Conservation (phyloP, 2,113 vertebrate genomes). For the Otolemur garnettii region DNA sequence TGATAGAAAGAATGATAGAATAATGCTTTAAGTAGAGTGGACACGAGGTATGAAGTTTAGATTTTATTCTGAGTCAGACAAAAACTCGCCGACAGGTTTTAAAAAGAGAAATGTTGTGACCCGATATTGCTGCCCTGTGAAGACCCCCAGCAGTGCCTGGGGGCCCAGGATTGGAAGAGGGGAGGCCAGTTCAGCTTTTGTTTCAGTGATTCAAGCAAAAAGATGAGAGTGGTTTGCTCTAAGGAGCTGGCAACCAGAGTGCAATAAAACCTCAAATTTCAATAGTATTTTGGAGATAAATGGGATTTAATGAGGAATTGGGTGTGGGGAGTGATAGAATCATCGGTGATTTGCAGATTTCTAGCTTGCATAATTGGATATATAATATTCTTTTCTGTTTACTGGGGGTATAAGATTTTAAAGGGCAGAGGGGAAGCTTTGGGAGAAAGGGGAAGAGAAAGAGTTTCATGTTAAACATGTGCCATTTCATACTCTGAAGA, state of each 20-base stretch:
- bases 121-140: neutral
- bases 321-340: neutral
- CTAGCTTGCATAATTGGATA: neutral
- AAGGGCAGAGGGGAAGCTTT: neutral
- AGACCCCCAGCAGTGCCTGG: neutral
- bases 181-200: neutral
- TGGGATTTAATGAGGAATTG: neutral
- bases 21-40: neutral
- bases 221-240: neutral
- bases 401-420: slow-evolving; percentile 4
- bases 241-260: neutral
- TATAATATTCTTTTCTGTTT: neutral
- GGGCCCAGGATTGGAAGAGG: fast-evolving
- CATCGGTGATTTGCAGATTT: neutral
- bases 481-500: neutral
- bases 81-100: neutral
- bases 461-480: neutral
- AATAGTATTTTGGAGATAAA: neutral
- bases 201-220: neutral
- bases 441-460: neutral
- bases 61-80: neutral
- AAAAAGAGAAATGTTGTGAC: neutral
- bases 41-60: neutral
- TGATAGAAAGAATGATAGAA: neutral
- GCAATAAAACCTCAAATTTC: neutral